A percentile compares a stretch with the other conserved stretches of the same genome.
Evolutionary conservation across 2,113 vertebrate genomes (phyloP).

Genomic region (Platysternon megacephalum): DNA sequence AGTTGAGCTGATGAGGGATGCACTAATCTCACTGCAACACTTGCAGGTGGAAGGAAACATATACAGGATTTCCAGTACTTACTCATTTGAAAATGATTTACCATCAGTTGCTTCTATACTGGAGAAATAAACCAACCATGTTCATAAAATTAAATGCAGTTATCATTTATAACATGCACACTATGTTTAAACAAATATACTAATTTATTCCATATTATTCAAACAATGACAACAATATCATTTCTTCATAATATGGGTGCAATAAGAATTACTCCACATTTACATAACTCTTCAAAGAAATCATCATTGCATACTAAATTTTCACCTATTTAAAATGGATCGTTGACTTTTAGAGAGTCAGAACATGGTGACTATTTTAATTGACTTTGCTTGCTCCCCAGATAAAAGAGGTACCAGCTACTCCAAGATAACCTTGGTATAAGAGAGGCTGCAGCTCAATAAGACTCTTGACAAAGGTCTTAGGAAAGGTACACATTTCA

Average conservation of each 20-base stretch:
- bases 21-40: not conserved
- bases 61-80: not conserved
- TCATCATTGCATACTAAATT: not conserved
- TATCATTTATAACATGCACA: not conserved
- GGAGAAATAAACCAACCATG: not conserved
- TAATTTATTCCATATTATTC: constrained; percentile 14
- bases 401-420: not conserved
- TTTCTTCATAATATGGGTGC: not conserved
- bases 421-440: not conserved
- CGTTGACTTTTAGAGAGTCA: not conserved
- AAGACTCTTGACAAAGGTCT: not conserved
- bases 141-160: not conserved
- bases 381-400: not conserved
- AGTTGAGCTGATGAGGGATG: not conserved
- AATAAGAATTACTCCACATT: not conserved
- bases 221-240: not conserved
- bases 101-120: not conserved
- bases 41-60: not conserved
- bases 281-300: constrained; percentile 6
- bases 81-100: not conserved
- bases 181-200: not conserved
- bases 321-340: constrained; percentile 17
- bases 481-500: not conserved
- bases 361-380: not conserved
- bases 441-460: not conserved